These are phyloP conservation scores for Drosophila mauritiana DNA, from an alignment of 1,140 invertebrate species.

Conservation along the genomic window DNA sequence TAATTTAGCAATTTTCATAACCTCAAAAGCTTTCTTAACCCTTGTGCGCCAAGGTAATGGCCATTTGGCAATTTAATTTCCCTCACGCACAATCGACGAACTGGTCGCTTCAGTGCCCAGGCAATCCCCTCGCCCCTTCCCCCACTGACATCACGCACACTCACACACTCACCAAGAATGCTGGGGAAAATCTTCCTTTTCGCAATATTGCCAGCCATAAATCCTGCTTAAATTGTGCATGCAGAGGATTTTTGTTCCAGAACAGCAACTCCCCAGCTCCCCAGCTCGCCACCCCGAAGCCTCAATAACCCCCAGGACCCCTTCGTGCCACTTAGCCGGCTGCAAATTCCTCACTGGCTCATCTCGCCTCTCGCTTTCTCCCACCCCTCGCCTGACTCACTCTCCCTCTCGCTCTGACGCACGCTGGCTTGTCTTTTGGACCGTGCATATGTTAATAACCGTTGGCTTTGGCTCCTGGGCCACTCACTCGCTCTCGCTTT, in stretches of 20 bases:
- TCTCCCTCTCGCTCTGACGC: constrained; percentile 34
- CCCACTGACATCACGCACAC: background rate
- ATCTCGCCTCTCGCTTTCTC: background rate
- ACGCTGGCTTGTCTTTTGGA: constrained; percentile 45
- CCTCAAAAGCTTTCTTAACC: constrained; percentile 66
- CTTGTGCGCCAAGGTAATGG: constrained; percentile 68
- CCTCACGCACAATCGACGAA: constrained; percentile 79
- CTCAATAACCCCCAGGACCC: background rate
- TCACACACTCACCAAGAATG: constrained; percentile 2
- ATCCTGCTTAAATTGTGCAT: constrained; percentile 83
- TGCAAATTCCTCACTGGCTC: constrained; percentile 54
- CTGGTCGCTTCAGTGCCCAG: constrained; percentile 45
- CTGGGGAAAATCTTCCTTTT: constrained; percentile 55
- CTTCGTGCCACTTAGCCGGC: constrained; percentile 53
- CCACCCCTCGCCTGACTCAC: constrained; percentile 2
- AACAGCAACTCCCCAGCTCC: constrained; percentile 51
- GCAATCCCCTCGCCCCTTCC: no score
- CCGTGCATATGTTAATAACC: constrained; percentile 80
- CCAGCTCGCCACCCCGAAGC: constrained; percentile 5
- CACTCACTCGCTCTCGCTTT: constrained; percentile 17
- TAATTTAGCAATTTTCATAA: constrained; percentile 78
- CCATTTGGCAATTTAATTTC: constrained; percentile 82
- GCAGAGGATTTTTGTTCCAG: constrained; percentile 83
- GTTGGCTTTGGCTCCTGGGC: constrained; percentile 71
- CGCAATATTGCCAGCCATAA: constrained; percentile 82